A percentile compares a stretch with the other conserved stretches of the same genome.
These are phyloP conservation scores for Sciurus vulgaris DNA, from an alignment of 2,797 vertebrate genomes.

Conservation along the genomic window DNA sequence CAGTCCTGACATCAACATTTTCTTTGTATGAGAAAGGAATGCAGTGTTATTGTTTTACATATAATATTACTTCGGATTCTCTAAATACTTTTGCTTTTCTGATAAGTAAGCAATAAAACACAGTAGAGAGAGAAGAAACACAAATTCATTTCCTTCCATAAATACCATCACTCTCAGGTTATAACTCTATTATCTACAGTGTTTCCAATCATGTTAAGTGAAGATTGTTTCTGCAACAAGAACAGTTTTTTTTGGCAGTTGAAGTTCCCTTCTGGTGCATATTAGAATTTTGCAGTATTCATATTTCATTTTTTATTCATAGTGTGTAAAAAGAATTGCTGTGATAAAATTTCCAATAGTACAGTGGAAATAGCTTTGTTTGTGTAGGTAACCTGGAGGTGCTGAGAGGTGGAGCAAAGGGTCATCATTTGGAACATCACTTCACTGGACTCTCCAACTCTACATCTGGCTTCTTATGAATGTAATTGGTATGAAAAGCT, in stretches of 20 bases:
- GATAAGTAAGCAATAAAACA: slow-evolving; percentile 33
- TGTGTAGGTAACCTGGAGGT: background rate
- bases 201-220: slow-evolving; percentile 40
- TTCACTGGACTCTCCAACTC: background rate
- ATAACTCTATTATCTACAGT: slow-evolving; percentile 40
- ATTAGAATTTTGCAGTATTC: slow-evolving; percentile 45
- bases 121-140: background rate
- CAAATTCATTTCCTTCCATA: slow-evolving; percentile 17
- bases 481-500: background rate
- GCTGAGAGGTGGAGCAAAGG: background rate
- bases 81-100: slow-evolving; percentile 25
- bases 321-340: background rate
- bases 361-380: background rate
- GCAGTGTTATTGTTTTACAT: background rate
- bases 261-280: slow-evolving; percentile 36
- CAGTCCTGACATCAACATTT: background rate
- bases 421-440: background rate
- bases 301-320: slow-evolving; percentile 62
- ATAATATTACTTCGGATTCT: background rate
- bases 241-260: background rate
- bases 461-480: background rate
- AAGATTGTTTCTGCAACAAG: slow-evolving; percentile 41
- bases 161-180: slow-evolving; percentile 17
- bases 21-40: background rate
- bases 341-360: background rate